Evolutionary conservation across 2,113 vertebrate genomes (phyloP).

Genomic region (Oryctolagus cuniculus): mOryCun1.1 NC_091433.1:164942001-164942500

Average conservation of each 20-base stretch:
- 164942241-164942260: constrained; percentile 54
- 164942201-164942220: constrained; percentile 58
- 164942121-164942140: background rate
- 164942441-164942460: constrained; percentile 9
- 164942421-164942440: constrained; percentile 41
- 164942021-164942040: too few relatives aligned
- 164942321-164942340: constrained; percentile 68
- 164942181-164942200: constrained; percentile 69
- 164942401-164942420: constrained; percentile 21
- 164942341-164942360: background rate
- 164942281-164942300: constrained; percentile 26
- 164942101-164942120: constrained; percentile 41
- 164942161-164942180: constrained; percentile 42
- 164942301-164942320: constrained; percentile 60
- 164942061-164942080: background rate
- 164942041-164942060: background rate
- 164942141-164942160: background rate
- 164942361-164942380: constrained; percentile 53
- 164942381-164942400: constrained; percentile 50
- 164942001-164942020: background rate
- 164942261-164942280: constrained; percentile 68
- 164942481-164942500: background rate
- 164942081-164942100: background rate
- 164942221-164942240: constrained; percentile 70
- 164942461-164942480: constrained; percentile 44